A percentile compares a stretch with the other conserved stretches of the same genome.
phyloP scores from a whole-genome alignment of 1,140 invertebrate species.

The Matsumurasca onukii region DNA sequence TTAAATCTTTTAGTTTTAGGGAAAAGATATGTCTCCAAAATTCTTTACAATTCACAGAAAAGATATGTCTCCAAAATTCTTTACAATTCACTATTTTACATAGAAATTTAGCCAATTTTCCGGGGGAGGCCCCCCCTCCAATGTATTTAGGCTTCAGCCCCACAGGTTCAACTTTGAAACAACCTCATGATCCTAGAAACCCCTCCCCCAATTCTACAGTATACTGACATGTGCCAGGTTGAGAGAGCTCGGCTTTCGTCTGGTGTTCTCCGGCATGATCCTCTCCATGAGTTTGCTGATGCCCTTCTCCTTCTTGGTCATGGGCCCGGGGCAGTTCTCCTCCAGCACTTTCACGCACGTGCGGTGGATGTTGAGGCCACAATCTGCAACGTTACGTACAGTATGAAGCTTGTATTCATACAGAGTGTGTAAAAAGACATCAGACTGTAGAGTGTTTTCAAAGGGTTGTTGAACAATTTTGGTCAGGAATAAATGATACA shows the following conservation, averaged over 20 bases:
- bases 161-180: too few relatives aligned
- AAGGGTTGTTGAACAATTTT: neutral
- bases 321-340: slow-evolving; percentile 80
- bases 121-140: too few relatives aligned
- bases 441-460: neutral
- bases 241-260: slow-evolving; percentile 52
- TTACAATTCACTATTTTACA: too few relatives aligned
- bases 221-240: slow-evolving; percentile 53
- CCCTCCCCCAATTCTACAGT: neutral
- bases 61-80: too few relatives aligned
- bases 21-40: too few relatives aligned
- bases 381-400: slow-evolving; percentile 78
- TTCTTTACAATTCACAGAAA: too few relatives aligned
- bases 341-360: slow-evolving; percentile 78
- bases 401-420: too few relatives aligned
- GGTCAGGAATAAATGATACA: too few relatives aligned
- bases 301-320: slow-evolving; percentile 64
- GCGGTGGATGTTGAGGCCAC: slow-evolving; percentile 86
- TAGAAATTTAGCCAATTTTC: too few relatives aligned
- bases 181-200: too few relatives aligned
- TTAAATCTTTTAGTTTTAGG: too few relatives aligned
- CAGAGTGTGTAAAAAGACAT: neutral
- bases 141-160: too few relatives aligned
- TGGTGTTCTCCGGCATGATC: slow-evolving; percentile 59
- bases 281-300: slow-evolving; percentile 76